Base-by-base conservation (phyloP, 2,113 vertebrate genomes). In the Megalops atlanticus region DNA sequence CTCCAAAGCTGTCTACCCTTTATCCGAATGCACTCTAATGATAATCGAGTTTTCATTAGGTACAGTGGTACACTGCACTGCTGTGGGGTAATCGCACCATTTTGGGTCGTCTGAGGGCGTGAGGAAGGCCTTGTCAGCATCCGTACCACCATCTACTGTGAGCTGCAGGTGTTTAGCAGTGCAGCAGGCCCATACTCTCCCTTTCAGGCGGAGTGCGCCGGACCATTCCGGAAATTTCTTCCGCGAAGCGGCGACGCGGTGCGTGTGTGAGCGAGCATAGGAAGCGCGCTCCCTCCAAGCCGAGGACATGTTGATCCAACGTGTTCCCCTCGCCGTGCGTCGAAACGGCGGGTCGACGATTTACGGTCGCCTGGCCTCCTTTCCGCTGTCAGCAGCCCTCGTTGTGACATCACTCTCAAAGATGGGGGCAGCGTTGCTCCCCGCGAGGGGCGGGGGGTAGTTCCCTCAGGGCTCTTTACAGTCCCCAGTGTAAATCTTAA, bases 381-480 rank as follows among this genome's bases (percentile, higher is more conserved):
- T 12, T 4, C 43, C 52, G 18, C n/a, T 54, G 47, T 80, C 74
- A 33, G 8, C 21, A 10, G 15, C 68, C 40, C 81, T 49, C 52
- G 6, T 35, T 11, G 3, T 54, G 33, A 27, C 69, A 76, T 18
- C 15, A 24, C 74, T 58, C 6, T 58, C 24, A 58, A 58, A 58
- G 52, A n/a, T n/a, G n/a, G n/a, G n/a, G n/a, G n/a, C n/a, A n/a
- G n/a, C n/a, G n/a, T n/a, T n/a, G n/a, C n/a, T n/a, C n/a, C n/a
- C n/a, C n/a, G n/a, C n/a, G n/a, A n/a, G n/a, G n/a, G n/a, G n/a
- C n/a, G n/a, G n/a, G n/a, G n/a, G n/a, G n/a, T n/a, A n/a, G n/a
- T n/a, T n/a, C 86, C 86, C 87, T 84, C 77, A 38, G 31, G 52
- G 85, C 87, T 82, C 90, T 92, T 92, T 89, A 91, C 92, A 90